These are phyloP conservation scores for Sepioteuthis lessoniana DNA, from an alignment of 2,888 invertebrate genomes.

Conservation along the genomic window DNA sequence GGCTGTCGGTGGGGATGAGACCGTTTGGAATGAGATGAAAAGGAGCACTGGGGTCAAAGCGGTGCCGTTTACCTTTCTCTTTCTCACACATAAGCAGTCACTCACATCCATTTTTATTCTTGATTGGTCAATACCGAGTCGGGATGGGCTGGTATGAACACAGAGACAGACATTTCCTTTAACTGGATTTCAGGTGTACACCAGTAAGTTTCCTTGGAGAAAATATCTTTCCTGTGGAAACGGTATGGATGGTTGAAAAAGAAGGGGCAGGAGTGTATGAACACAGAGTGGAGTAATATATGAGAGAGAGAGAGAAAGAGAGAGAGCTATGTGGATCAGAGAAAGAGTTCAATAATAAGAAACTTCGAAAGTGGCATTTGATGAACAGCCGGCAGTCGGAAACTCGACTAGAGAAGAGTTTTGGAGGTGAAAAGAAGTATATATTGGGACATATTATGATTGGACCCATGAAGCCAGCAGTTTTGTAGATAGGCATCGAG, in stretches of 20 bases:
- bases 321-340: background rate
- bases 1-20: too few species aligned
- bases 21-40: background rate
- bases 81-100: background rate
- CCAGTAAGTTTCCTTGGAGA: background rate
- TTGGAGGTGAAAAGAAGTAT: background rate
- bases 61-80: background rate
- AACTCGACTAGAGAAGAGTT: background rate
- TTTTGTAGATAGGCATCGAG: background rate
- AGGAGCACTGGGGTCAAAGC: background rate
- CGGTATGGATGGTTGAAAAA: background rate
- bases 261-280: background rate
- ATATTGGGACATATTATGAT: background rate
- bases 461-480: background rate
- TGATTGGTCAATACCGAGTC: background rate
- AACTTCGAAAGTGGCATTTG: background rate
- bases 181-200: conserved; percentile 11
- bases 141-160: background rate
- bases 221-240: background rate
- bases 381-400: background rate
- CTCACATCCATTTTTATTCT: background rate
- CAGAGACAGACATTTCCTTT: background rate
- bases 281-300: background rate
- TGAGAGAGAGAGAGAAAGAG: background rate
- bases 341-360: background rate